Percentiles rank a stretch among this genome's conserved stretches.
These are phyloP conservation scores for Trididemnum clinides DNA, from an alignment of 23 tunicate species.

Conservation along the genomic window DNA sequence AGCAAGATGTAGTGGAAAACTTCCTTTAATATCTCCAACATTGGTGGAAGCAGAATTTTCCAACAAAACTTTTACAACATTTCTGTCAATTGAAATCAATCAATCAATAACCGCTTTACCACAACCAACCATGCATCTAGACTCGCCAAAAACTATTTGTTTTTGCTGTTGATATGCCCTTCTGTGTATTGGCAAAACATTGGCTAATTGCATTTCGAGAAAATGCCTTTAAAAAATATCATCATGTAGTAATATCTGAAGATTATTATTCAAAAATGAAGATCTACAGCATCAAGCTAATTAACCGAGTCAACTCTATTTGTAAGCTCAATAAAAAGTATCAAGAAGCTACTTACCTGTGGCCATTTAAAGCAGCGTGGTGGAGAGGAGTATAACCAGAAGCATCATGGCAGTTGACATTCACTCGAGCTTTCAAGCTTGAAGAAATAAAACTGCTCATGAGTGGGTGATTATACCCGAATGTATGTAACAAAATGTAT, in stretches of 20 bases:
- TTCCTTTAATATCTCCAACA: slow-evolving; percentile 59
- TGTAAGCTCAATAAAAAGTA: background rate
- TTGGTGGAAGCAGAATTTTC: slow-evolving; percentile 56
- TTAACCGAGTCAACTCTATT: no score
- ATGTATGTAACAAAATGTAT: background rate
- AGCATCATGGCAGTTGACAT: slow-evolving; percentile 78
- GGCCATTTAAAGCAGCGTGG: slow-evolving; percentile 86
- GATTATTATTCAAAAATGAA: background rate
- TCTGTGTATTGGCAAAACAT: no score
- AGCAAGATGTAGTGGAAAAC: slow-evolving; percentile 73
- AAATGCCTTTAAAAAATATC: no score
- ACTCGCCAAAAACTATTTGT: no score
- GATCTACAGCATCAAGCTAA: background rate
- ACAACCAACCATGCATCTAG: no score
- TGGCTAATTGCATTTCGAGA: no score
- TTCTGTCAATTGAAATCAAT: no score
- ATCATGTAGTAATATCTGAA: no score
- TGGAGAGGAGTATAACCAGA: slow-evolving; percentile 88
- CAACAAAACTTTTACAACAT: slow-evolving; percentile 47
- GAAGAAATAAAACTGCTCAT: background rate
- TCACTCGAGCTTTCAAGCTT: slow-evolving; percentile 63
- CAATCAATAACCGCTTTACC: no score
- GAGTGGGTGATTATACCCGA: no score
- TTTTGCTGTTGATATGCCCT: no score
- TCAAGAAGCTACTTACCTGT: slow-evolving; percentile 47